Base-by-base conservation (phyloP, 2,113 vertebrate genomes). In the Esox niger region DNA sequence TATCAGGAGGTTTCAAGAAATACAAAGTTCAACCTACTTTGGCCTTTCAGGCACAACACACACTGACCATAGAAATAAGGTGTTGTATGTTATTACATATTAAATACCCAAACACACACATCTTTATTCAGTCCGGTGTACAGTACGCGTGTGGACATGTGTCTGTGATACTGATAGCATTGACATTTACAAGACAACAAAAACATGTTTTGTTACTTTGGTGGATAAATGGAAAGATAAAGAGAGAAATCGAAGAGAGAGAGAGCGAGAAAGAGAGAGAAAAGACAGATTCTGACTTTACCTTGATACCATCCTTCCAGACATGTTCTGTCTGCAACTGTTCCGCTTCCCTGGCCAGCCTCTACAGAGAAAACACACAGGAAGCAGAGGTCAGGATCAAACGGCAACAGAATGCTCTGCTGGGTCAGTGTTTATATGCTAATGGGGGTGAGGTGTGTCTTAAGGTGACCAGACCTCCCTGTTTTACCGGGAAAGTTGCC, bases 291-390 rank as follows among this genome's bases (percentile, higher is more conserved):
- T 82, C 67, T 71, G 66, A 83, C 87, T 94, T 94, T 94, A 98
- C 97, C 94, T 92, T 93, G 81, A 98, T 96, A 79, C 92, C 94
- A 67, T 98, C 95, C 84, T 97, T 94, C 97, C 97, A 99, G 74
- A 84, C 91, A 49, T 98, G 95, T 77, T 93, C 90, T 80, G 90
- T 96, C 91, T 99, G 97, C 85, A 99, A 95, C 79, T 86, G 92
- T 86, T 99, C 97, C 0, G 96, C 97, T 0, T 96, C 95, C 0
- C 81, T 91, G 49, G 95, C 95, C 77, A 99, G 80, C 80, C 93
- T 97, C 96, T 99, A 88, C 31, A 83, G 70, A 75, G 60, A 55
- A 78, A 79, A 83, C 21, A 66, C 63, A 75, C 49, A 75, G 74
- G 35, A 89, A 70, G 75, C 60, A 77, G 57, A 20, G 38, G 47